Percentiles rank a stretch among this genome's conserved stretches.
phyloP scores from a whole-genome alignment of 2,888 invertebrate species.

The Caprella mutica region DNA sequence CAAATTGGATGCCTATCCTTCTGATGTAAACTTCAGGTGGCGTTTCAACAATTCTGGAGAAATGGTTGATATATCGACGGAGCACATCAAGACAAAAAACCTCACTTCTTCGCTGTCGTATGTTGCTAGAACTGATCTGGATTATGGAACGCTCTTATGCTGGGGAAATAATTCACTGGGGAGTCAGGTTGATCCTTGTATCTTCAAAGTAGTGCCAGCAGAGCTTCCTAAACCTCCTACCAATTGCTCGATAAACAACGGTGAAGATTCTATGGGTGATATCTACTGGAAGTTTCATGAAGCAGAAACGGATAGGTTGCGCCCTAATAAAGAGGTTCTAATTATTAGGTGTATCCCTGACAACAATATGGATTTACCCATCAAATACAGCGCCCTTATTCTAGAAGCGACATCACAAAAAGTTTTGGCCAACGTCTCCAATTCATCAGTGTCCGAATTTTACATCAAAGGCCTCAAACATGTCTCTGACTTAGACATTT shows the following conservation, averaged over 20 bases:
- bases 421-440: slow-evolving; percentile 22
- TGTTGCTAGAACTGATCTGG: slow-evolving; percentile 39
- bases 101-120: slow-evolving; percentile 26
- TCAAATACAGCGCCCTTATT: slow-evolving; percentile 22
- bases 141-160: slow-evolving; percentile 78
- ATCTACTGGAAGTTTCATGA: no score
- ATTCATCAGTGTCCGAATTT: slow-evolving; percentile 19
- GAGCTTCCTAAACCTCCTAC: slow-evolving; percentile 23
- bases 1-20: slow-evolving; percentile 28
- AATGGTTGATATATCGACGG: slow-evolving; percentile 28
- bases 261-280: slow-evolving; percentile 15
- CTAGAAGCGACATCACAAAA: slow-evolving; percentile 17
- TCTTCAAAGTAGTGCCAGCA: slow-evolving; percentile 71
- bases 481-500: slow-evolving; percentile 21
- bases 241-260: slow-evolving; percentile 24
- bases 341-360: slow-evolving; percentile 18
- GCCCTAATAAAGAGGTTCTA: neutral
- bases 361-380: slow-evolving; percentile 23
- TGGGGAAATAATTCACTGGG: slow-evolving; percentile 74
- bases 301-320: no score
- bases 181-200: slow-evolving; percentile 70
- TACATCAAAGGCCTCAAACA: slow-evolving; percentile 24
- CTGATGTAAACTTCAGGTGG: slow-evolving; percentile 28
- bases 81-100: slow-evolving; percentile 18
- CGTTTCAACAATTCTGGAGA: slow-evolving; percentile 31